Percentiles rank a stretch among this genome's conserved stretches.
phyloP scores from a whole-genome alignment of 2,797 vertebrate species.

The Hybognathus amarus region DNA sequence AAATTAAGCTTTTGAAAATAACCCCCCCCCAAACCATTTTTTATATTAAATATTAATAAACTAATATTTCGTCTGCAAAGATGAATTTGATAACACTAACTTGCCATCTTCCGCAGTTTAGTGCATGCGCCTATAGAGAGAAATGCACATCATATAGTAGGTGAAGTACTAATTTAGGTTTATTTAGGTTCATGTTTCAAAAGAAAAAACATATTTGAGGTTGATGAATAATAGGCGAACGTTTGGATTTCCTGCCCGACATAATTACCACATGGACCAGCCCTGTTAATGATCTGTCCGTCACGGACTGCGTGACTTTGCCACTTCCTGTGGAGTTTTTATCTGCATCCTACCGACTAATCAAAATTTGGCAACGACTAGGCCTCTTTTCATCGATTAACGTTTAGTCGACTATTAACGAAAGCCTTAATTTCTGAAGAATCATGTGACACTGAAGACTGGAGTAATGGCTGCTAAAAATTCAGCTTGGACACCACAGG shows the following conservation, averaged over 20 bases:
- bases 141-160: neutral
- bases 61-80: neutral
- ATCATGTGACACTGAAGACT: neutral
- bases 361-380: neutral
- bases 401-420: neutral
- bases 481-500: neutral
- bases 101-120: neutral
- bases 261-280: neutral
- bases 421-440: neutral
- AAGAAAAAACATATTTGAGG: neutral
- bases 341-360: neutral
- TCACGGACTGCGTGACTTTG: neutral
- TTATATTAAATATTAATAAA: too few species aligned
- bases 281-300: conserved; percentile 1
- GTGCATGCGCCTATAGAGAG: too few species aligned
- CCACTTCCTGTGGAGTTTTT: neutral
- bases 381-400: neutral
- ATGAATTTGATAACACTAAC: neutral
- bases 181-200: neutral
- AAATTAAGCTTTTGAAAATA: too few species aligned
- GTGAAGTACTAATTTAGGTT: neutral
- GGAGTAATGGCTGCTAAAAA: neutral
- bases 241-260: neutral
- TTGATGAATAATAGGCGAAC: neutral
- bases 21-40: too few species aligned